Base-by-base conservation (phyloP, 2,888 invertebrate genomes). In the Calephelis perditalis region DNA sequence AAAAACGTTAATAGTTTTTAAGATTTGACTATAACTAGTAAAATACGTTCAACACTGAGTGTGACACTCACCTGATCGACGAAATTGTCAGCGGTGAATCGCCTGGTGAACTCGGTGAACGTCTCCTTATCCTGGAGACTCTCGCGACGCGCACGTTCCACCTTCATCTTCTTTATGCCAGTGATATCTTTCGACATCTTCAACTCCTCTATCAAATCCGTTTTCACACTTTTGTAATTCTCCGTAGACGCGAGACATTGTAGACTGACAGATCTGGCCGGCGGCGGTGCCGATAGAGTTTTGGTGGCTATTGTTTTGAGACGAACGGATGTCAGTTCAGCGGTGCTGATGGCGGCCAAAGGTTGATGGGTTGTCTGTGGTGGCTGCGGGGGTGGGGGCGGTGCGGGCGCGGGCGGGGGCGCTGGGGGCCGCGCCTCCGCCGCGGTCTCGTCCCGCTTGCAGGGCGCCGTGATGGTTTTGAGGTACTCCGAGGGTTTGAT, bases 401-500 rank as follows among this genome's bases (percentile, higher is more conserved):
- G 83, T 46, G 77, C 81, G 74, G 63, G 73, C 72, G 62, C 85
- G 62, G 92, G 92, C 70, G 92, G 92, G 78, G 92, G 88, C 73
- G 92, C 92, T 68, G 92, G 92, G 71, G 84, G 78, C 1, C 81
- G 76, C 11, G 96, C 95, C 78, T 96, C 82, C 83, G 82, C 86
- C 84, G 85, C 79, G 75, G 79, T 74, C 56, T 94, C 94, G 71
- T 76, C 87, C 73, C 82, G 79, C 83, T 86, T 90, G 75, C 92
- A 92, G 65, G 92, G 86, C 74, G 92, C 91, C 75, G 92, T 95
- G 85, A 97, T 96, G 78, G 96, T 96, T 78, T 94, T 94, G 72
- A 98, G 89, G 84, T 97, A 98, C 87, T 98, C 97, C 66, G 97
- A 97, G 61, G 97, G 98, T 78, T 97, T 97, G 80, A 98, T 96